Percentiles rank a stretch among this genome's conserved stretches.
These are phyloP conservation scores for Linepithema humile DNA, from an alignment of 1,140 invertebrate genomes.

Conservation along the genomic window DNA sequence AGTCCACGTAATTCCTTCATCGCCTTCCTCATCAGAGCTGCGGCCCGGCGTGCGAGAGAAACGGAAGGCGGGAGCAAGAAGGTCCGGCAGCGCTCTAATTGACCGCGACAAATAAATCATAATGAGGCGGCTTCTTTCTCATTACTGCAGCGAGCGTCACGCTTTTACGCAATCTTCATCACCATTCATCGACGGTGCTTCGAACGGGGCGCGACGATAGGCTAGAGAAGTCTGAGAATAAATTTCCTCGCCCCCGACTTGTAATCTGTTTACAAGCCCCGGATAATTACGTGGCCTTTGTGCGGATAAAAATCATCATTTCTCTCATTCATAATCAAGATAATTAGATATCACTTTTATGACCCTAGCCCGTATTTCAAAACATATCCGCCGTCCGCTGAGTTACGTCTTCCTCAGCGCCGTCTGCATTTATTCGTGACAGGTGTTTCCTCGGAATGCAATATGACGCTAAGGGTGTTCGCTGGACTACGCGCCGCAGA, in stretches of 20 bases:
- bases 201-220: conserved; percentile 14
- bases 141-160: conserved; percentile 64
- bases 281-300: conserved; percentile 53
- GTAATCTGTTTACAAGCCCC: conserved; percentile 61
- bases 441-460: conserved; percentile 46
- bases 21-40: conserved; percentile 48
- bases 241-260: conserved; percentile 52
- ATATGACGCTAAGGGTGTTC: conserved; percentile 19
- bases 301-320: conserved; percentile 49
- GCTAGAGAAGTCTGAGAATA: conserved; percentile 47
- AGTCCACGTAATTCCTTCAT: conserved; percentile 71
- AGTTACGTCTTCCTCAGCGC: conserved; percentile 16
- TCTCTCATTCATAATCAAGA: conserved; percentile 53
- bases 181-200: conserved; percentile 60
- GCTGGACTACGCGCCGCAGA: neutral
- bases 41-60: neutral
- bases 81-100: conserved; percentile 64
- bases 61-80: neutral
- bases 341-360: conserved; percentile 57
- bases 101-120: conserved; percentile 74
- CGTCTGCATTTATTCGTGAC: conserved; percentile 36
- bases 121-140: conserved; percentile 71
- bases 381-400: neutral
- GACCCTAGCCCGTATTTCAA: neutral
- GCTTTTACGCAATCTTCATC: conserved; percentile 72